These are phyloP conservation scores for Cavia porcellus DNA, from an alignment of 2,113 vertebrate species.

Conservation along the genomic window DNA sequence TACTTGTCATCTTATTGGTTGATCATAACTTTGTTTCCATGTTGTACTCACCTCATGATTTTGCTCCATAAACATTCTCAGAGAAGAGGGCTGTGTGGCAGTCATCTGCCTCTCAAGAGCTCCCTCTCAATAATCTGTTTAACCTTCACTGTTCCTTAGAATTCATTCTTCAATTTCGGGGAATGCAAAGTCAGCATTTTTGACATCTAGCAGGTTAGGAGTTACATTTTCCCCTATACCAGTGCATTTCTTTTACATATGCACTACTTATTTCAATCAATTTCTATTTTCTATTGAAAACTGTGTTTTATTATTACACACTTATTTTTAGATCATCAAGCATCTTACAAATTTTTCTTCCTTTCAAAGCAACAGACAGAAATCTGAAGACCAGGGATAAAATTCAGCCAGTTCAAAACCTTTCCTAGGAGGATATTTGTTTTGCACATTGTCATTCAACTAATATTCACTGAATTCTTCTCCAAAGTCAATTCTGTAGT, in stretches of 20 bases:
- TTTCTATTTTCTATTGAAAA: constrained; percentile 35
- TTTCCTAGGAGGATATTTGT: constrained; percentile 13
- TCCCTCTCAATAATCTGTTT: not conserved
- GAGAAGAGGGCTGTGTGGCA: not conserved
- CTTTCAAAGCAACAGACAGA: constrained; percentile 24
- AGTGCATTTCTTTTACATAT: not conserved
- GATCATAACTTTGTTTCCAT: not conserved
- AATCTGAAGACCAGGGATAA: constrained; percentile 31
- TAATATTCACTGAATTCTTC: not conserved
- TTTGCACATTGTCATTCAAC: not conserved
- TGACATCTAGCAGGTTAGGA: not conserved
- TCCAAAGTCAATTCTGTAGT: not conserved
- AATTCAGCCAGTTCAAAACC: not conserved
- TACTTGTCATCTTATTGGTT: not conserved
- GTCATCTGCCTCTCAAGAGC: not conserved
- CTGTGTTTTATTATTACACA: not conserved
- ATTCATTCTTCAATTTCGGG: not conserved
- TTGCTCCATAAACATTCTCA: not conserved
- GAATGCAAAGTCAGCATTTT: accelerated
- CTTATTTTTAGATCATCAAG: not conserved
- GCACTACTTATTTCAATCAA: not conserved
- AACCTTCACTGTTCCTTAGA: not conserved
- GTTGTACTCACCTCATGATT: not conserved
- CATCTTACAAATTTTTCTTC: not conserved
- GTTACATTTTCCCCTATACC: not conserved